These are phyloP conservation scores for Holotrichia oblita DNA, from an alignment of 1,140 invertebrate species.

Conservation along the genomic window DNA sequence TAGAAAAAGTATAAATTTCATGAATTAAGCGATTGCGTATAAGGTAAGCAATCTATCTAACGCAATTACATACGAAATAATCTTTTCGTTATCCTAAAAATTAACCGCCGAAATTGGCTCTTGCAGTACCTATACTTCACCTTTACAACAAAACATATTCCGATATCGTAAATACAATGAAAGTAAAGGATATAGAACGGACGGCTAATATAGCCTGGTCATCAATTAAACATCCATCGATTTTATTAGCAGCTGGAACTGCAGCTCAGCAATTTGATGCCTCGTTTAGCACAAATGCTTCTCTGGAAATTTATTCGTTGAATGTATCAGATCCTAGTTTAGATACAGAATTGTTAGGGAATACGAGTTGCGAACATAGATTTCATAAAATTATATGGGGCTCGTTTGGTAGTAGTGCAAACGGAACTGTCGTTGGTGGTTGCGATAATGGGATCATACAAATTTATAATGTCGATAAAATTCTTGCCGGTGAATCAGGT, in stretches of 20 bases:
- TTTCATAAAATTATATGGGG: slow-evolving; percentile 96
- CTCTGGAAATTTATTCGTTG: slow-evolving; percentile 84
- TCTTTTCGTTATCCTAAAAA: not conserved
- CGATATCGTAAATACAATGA: slow-evolving; percentile 70
- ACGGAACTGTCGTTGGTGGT: slow-evolving; percentile 87
- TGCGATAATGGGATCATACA: slow-evolving; percentile 88
- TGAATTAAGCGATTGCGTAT: slow-evolving; percentile 9
- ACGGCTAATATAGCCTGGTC: slow-evolving; percentile 97
- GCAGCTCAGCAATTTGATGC: slow-evolving; percentile 95
- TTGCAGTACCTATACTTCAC: not conserved
- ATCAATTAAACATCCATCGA: slow-evolving; percentile 78
- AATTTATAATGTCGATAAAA: slow-evolving; percentile 84
- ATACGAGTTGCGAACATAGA: slow-evolving; percentile 76
- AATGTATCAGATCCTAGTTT: slow-evolving; percentile 84
- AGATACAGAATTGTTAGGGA: slow-evolving; percentile 77
- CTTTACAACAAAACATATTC: not conserved
- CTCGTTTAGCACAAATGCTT: slow-evolving; percentile 84
- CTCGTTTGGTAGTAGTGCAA: slow-evolving; percentile 66
- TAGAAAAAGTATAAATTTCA: slow-evolving; percentile 23
- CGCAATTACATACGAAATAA: not conserved
- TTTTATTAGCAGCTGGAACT: slow-evolving; percentile 89
- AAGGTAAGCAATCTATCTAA: slow-evolving; percentile 23
- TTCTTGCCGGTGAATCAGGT: slow-evolving; percentile 76
- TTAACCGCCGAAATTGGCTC: not conserved
- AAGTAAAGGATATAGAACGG: slow-evolving; percentile 92